A percentile compares a stretch with the other conserved stretches of the same genome.
These are phyloP conservation scores for Acrocera orbiculus DNA, from an alignment of 2,888 invertebrate genomes.

Conservation along the genomic window DNA sequence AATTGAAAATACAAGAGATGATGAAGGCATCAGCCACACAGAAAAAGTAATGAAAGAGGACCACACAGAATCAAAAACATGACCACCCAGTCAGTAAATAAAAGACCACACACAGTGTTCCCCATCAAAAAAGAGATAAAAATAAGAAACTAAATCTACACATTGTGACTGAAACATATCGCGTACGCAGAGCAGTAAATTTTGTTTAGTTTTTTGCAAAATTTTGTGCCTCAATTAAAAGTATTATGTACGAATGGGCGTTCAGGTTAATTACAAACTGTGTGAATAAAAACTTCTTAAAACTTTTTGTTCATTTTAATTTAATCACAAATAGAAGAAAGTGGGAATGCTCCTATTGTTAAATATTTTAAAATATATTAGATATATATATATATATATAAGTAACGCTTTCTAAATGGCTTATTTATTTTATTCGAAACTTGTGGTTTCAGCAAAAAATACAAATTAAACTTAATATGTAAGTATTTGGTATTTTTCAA, in stretches of 20 bases:
- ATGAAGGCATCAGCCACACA: slow-evolving; percentile 12
- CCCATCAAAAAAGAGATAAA: slow-evolving; percentile 12
- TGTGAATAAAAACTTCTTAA: no score
- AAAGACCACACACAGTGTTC: slow-evolving; percentile 16
- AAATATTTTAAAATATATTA: no score
- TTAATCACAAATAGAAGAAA: no score
- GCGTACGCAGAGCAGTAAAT: slow-evolving; percentile 11
- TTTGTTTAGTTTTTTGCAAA: slow-evolving; percentile 9
- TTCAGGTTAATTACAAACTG: no score
- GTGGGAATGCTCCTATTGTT: no score
- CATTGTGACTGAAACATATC: slow-evolving; percentile 15
- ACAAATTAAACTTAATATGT: no score
- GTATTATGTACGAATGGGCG: neutral
- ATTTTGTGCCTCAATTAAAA: slow-evolving; percentile 4
- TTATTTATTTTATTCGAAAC: no score
- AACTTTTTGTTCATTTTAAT: no score
- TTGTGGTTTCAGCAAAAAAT: no score
- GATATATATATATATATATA: no score
- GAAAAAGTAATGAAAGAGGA: slow-evolving; percentile 17
- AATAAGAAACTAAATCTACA: slow-evolving; percentile 10
- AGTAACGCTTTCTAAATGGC: no score
- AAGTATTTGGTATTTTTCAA: no score
- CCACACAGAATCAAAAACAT: slow-evolving; percentile 17
- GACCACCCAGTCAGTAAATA: slow-evolving; percentile 17
- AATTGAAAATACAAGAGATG: slow-evolving; percentile 8